Percentiles rank a stretch among this genome's conserved stretches.
phyloP scores from a whole-genome alignment of 2,113 vertebrate genomes.

The Myrmecobius fasciatus region DNA sequence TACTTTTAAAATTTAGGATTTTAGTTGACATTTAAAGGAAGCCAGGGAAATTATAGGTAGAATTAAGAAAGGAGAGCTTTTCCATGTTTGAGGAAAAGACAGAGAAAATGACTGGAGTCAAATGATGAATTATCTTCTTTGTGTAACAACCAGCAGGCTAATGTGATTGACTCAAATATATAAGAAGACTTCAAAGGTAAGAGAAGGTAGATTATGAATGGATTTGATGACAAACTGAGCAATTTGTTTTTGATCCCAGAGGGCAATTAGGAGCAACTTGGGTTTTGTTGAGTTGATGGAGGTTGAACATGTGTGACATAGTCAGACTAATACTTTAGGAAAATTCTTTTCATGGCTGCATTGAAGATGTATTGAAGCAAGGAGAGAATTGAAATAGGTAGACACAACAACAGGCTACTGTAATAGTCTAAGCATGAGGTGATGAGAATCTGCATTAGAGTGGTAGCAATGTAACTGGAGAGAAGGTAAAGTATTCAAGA shows the following conservation, averaged over 20 bases:
- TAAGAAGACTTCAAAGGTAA: background rate
- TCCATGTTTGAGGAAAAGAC: background rate
- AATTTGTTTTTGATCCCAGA: background rate
- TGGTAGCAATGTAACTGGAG: background rate
- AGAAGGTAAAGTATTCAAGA: background rate
- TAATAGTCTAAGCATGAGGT: background rate
- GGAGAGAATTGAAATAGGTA: background rate
- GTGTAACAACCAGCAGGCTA: background rate
- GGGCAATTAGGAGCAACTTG: background rate
- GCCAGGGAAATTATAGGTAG: background rate
- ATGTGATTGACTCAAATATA: background rate
- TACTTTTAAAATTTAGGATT: background rate
- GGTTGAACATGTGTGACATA: background rate
- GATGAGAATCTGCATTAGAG: background rate
- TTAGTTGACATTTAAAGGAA: background rate
- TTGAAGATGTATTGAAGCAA: background rate
- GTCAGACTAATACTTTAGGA: background rate
- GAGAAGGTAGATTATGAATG: background rate
- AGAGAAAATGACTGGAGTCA: background rate
- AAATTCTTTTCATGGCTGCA: background rate
- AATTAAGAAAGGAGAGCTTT: background rate
- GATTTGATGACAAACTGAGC: background rate
- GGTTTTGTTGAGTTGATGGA: background rate
- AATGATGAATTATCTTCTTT: background rate
- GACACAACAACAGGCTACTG: background rate